Conservation (phyloP, 2,888 invertebrate genomes). For the Polyommatus iphigenia region DNA sequence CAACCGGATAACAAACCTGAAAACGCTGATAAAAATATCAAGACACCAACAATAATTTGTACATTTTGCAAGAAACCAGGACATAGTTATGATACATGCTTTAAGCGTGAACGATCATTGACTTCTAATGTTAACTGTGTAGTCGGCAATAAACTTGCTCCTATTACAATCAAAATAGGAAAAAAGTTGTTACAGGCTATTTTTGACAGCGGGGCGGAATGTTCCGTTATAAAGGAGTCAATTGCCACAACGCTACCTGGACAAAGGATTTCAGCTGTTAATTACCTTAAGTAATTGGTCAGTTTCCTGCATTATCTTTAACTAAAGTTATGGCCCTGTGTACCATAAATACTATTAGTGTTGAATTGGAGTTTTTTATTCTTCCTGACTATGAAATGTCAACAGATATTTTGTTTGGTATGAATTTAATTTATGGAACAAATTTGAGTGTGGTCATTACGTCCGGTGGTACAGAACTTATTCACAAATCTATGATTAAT, state of each 20-base stretch:
- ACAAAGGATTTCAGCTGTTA: slow-evolving; percentile 35
- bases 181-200: slow-evolving; percentile 36
- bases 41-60: slow-evolving; percentile 33
- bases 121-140: slow-evolving; percentile 44
- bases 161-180: slow-evolving; percentile 37
- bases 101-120: slow-evolving; percentile 39
- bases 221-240: slow-evolving; percentile 45
- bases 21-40: too few species aligned
- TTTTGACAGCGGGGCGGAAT: slow-evolving; percentile 48
- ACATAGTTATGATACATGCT: slow-evolving; percentile 45
- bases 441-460: slow-evolving; percentile 32
- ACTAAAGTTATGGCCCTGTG: slow-evolving; percentile 32
- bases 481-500: too few species aligned
- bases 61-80: slow-evolving; percentile 43
- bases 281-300: slow-evolving; percentile 35
- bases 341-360: slow-evolving; percentile 28
- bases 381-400: slow-evolving; percentile 36
- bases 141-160: slow-evolving; percentile 34
- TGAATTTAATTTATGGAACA: slow-evolving; percentile 33
- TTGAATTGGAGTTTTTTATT: slow-evolving; percentile 35
- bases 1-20: too few species aligned
- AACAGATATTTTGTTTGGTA: slow-evolving; percentile 35
- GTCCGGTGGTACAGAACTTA: background rate
- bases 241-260: slow-evolving; percentile 44
- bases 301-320: slow-evolving; percentile 33